Percentiles rank a stretch among this genome's conserved stretches.
phyloP scores from a whole-genome alignment of 2,797 vertebrate genomes.

The Trichosurus vulpecula region DNA sequence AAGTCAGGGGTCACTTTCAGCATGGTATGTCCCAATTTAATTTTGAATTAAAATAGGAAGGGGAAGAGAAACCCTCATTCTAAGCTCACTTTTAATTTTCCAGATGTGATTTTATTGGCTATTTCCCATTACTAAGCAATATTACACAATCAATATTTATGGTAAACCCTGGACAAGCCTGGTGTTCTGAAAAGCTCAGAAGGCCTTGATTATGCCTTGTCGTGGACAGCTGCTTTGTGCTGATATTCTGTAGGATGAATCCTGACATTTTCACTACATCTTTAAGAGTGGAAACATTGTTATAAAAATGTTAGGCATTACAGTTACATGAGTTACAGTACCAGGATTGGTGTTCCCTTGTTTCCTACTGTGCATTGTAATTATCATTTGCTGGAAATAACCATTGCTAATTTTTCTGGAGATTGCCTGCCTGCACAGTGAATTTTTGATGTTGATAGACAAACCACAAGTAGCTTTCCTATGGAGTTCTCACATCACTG shows the following conservation, averaged over 20 bases:
- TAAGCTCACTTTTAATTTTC: slow-evolving; percentile 71
- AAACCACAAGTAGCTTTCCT: slow-evolving; percentile 31
- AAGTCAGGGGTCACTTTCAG: slow-evolving; percentile 53
- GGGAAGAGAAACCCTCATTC: slow-evolving; percentile 48
- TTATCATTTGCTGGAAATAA: slow-evolving; percentile 44
- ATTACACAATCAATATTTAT: slow-evolving; percentile 59
- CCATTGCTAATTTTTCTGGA: slow-evolving; percentile 21
- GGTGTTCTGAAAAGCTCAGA: slow-evolving; percentile 22
- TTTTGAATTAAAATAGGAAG: slow-evolving; percentile 65
- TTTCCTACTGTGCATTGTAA: not conserved
- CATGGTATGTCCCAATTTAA: slow-evolving; percentile 60
- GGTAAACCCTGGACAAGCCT: not conserved
- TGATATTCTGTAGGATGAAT: not conserved
- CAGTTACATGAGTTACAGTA: slow-evolving; percentile 1
- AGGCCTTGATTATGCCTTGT: not conserved
- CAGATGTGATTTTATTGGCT: slow-evolving; percentile 66
- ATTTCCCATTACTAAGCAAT: slow-evolving; percentile 54
- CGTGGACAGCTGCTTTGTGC: not conserved
- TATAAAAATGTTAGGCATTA: slow-evolving; percentile 12
- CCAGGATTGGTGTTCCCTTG: not conserved
- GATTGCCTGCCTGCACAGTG: slow-evolving; percentile 25
- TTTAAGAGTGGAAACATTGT: slow-evolving; percentile 22
- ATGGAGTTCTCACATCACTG: not conserved
- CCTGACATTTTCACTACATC: not conserved
- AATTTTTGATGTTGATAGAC: slow-evolving; percentile 26